Evolutionary conservation across 2,113 vertebrate genomes (phyloP).

Genomic region (Alligator sinensis): DNA sequence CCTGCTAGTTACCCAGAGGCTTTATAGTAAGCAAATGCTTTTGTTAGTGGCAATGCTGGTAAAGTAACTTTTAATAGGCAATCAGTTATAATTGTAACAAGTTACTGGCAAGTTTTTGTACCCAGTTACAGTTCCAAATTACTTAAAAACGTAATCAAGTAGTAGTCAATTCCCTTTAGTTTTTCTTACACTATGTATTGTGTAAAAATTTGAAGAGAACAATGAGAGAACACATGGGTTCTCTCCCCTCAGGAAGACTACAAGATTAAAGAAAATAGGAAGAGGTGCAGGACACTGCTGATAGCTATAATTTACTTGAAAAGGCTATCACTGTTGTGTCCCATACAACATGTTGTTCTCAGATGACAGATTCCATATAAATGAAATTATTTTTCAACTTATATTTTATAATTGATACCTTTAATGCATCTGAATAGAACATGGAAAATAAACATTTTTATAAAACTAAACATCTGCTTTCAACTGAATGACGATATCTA

Average conservation of each 20-base stretch:
- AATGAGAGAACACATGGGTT: background rate
- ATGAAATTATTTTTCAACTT: background rate
- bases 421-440: slow-evolving; percentile 4
- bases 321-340: background rate
- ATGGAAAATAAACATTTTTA: background rate
- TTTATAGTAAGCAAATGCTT: slow-evolving; percentile 1
- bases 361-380: background rate
- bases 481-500: too few species aligned
- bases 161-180: slow-evolving; percentile 31
- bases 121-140: slow-evolving; percentile 1
- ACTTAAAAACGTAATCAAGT: slow-evolving; percentile 28
- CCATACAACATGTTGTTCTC: background rate
- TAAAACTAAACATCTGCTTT: too few species aligned
- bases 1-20: background rate
- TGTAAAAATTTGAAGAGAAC: background rate
- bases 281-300: background rate
- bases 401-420: slow-evolving; percentile 26
- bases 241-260: background rate
- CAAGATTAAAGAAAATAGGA: background rate
- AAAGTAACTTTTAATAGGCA: slow-evolving; percentile 42
- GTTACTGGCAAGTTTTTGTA: background rate
- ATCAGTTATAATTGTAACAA: background rate
- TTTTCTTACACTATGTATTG: background rate
- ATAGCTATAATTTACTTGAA: background rate
- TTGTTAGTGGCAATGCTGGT: background rate